Evolutionary conservation across 2,113 vertebrate species (phyloP), one percentile per base, ranked within the genome.

Genomic region (Gallinago paraguaiae): DNA sequence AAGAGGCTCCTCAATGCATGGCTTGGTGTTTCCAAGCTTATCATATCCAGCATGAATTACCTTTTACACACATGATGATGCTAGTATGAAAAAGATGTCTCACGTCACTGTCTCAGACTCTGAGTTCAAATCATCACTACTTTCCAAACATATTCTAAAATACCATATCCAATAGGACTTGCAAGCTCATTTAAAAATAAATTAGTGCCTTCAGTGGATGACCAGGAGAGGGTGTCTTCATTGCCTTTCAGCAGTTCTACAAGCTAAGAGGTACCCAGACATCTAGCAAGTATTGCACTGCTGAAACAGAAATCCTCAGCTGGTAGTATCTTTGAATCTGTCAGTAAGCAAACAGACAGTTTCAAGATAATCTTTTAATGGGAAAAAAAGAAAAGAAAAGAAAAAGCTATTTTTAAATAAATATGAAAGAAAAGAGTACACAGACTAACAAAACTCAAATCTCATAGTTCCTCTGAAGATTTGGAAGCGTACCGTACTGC

Each of bases 171-270:
- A 88, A 80, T 4, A 89, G n/a, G 41, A 33, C 51, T 81, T 79
- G 60, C n/a, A 90, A 92, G 51, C 20, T 96, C 75, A 33, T 76
- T 90, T 93, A 27, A 78, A 94, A 81, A 81, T 30, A 41, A 85
- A 80, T 77, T 11, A 82, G 60, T 83, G 59, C 24, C 13, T 84
- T 94, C 93, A 76, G 69, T 41, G 67, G 57, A 86, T 65, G 88
- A 86, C 95, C 95, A 96, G 95, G 82, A 96, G 88, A 82, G 80
- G 86, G 83, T 96, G 91, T 82, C 61, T 84, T 78, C 61, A 82
- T 79, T 72, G 80, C 61, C 92, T 93, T 90, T 96, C 76, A 68
- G 48, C 72, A 78, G 60, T 92, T 93, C 61, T 75, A 1, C 8
- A 9, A 75, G 61, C 68, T 33, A 56, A 65, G 84, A 95, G 27